Evolutionary conservation across 2,888 invertebrate species (phyloP).

Genomic region (Keiferia lycopersicella): DNA sequence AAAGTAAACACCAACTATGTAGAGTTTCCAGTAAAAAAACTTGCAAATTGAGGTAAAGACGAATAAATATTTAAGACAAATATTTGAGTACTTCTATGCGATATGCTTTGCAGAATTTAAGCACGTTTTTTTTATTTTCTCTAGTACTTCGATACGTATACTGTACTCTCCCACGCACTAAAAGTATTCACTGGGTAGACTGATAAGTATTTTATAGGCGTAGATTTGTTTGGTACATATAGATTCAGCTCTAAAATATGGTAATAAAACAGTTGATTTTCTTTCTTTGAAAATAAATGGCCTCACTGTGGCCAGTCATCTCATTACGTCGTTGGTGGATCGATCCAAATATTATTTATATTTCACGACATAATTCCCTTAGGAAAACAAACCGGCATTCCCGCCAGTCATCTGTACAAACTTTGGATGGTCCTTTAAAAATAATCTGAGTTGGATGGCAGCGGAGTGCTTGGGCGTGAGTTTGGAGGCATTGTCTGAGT

Average conservation of each 20-base stretch:
- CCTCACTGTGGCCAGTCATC: not conserved
- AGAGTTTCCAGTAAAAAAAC: conserved; percentile 38
- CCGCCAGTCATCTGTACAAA: conserved; percentile 67
- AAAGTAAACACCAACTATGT: conserved; percentile 57
- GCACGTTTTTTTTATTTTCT: not conserved
- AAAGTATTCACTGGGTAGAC: too few relatives aligned
- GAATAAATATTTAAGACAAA: conserved; percentile 41
- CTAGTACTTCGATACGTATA: too few relatives aligned
- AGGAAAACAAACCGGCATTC: conserved; percentile 22
- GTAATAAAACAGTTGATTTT: not conserved
- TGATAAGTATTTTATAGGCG: too few relatives aligned
- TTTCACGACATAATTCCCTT: conserved; percentile 21
- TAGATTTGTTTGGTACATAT: too few relatives aligned
- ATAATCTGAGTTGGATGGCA: conserved; percentile 65
- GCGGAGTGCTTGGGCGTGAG: conserved; percentile 49
- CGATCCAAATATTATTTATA: conserved; percentile 12
- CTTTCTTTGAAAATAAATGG: not conserved
- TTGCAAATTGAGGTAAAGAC: conserved; percentile 49
- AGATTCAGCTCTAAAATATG: too few relatives aligned
- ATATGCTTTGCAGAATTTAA: not conserved
- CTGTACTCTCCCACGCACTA: too few relatives aligned
- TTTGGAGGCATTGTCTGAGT: conserved; percentile 70
- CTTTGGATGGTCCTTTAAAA: conserved; percentile 57
- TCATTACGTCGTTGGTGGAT: not conserved
- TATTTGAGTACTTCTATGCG: conserved; percentile 29